Evolutionary conservation across 2,888 invertebrate species (phyloP).

Genomic region (Dynastes hyllus): DNA sequence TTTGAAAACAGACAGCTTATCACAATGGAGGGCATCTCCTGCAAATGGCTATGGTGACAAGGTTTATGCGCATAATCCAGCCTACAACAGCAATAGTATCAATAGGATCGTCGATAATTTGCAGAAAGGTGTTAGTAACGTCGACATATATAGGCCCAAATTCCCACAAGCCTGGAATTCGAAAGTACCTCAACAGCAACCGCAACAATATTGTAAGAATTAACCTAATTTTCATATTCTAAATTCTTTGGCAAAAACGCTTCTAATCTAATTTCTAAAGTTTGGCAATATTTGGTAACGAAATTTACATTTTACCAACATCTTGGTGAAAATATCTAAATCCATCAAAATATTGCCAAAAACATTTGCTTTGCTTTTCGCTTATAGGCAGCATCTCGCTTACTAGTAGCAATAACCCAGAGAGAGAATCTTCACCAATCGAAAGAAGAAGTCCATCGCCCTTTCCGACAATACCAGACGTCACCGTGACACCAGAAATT

Average conservation of each 20-base stretch:
- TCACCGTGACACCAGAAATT: constrained; percentile 61
- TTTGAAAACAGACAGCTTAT: constrained; percentile 63
- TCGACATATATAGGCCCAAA: constrained; percentile 72
- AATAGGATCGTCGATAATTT: constrained; percentile 69
- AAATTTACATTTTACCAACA: too few relatives aligned
- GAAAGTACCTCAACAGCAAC: constrained; percentile 51
- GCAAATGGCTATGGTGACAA: constrained; percentile 55
- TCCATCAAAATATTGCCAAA: too few relatives aligned
- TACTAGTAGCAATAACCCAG: constrained; percentile 11
- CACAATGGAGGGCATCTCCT: constrained; percentile 63
- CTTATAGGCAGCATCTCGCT: constrained; percentile 46
- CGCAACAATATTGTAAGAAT: constrained; percentile 66
- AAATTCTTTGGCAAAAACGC: too few relatives aligned
- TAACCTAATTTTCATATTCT: neutral
- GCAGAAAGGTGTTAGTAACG: constrained; percentile 67
- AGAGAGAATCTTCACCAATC: neutral
- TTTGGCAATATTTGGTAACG: too few relatives aligned
- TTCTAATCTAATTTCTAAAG: too few relatives aligned
- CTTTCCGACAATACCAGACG: constrained; percentile 66
- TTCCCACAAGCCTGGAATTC: constrained; percentile 73
- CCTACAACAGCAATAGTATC: constrained; percentile 70
- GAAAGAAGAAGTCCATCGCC: constrained; percentile 61
- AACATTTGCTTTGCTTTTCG: neutral
- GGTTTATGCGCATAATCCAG: constrained; percentile 67
- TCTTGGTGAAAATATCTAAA: too few relatives aligned